phyloP scores from a whole-genome alignment of 1,140 invertebrate species.

The Camponotus floridanus region DNA sequence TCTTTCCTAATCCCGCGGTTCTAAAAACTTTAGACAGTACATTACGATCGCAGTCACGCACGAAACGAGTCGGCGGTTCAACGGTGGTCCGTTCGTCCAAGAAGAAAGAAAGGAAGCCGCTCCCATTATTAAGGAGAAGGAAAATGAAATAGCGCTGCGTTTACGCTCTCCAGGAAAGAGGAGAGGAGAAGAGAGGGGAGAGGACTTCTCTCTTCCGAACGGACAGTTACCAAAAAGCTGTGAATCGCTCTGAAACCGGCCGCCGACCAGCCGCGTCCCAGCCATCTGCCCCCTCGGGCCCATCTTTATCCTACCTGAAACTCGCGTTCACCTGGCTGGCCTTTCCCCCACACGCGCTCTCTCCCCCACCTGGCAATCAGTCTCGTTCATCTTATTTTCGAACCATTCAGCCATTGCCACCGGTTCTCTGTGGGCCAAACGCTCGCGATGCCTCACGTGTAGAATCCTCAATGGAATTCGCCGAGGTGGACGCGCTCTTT shows the following conservation, averaged over 20 bases:
- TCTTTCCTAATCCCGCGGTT: slow-evolving; percentile 38
- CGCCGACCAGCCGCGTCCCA: slow-evolving; percentile 33
- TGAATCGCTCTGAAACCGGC: slow-evolving; percentile 55
- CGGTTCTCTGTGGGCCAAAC: slow-evolving; percentile 63
- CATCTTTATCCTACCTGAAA: slow-evolving; percentile 70
- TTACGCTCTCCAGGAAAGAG: not conserved
- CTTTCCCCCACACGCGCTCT: not conserved
- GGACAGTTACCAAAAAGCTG: slow-evolving; percentile 64
- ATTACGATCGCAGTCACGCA: slow-evolving; percentile 68
- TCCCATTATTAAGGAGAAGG: slow-evolving; percentile 67
- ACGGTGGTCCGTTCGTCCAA: slow-evolving; percentile 31
- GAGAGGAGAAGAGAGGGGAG: not conserved
- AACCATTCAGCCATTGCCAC: slow-evolving; percentile 75
- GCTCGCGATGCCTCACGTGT: slow-evolving; percentile 34
- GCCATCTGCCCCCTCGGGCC: slow-evolving; percentile 72
- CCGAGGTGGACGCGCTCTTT: slow-evolving; percentile 56
- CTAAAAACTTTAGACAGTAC: not conserved
- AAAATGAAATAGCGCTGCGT: slow-evolving; percentile 40
- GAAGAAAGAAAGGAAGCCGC: slow-evolving; percentile 63
- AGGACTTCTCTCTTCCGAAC: not conserved
- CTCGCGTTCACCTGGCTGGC: slow-evolving; percentile 71
- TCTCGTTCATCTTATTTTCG: slow-evolving; percentile 79
- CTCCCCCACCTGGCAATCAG: slow-evolving; percentile 51
- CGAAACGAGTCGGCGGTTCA: slow-evolving; percentile 56
- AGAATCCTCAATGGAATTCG: slow-evolving; percentile 72